Percentiles rank a stretch among this genome's conserved stretches.
phyloP scores from a whole-genome alignment of 1,140 invertebrate species.

The Mycetomoellerius zeteki region DNA sequence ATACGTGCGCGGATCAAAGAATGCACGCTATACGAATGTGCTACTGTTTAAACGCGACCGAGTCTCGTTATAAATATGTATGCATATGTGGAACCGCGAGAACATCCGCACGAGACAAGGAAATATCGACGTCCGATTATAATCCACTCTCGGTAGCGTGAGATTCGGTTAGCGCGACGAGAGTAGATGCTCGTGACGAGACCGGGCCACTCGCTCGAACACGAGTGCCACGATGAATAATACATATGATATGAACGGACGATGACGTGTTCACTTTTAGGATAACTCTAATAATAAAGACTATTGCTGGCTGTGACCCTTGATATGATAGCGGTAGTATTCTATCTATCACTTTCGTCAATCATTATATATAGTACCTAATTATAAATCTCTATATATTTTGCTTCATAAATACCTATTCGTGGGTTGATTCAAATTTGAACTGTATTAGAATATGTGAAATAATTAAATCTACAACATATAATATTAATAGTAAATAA shows the following conservation, averaged over 20 bases:
- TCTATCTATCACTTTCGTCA: neutral
- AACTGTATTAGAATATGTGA: neutral
- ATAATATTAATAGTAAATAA: neutral
- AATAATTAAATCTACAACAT: no score
- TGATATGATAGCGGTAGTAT: neutral
- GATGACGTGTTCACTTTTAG: constrained; percentile 65
- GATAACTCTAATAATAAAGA: constrained; percentile 56
- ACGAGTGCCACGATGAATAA: constrained; percentile 72
- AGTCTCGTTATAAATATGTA: constrained; percentile 76
- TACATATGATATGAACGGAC: constrained; percentile 66
- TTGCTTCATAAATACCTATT: neutral
- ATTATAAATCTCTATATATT: no score
- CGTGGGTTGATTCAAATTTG: neutral
- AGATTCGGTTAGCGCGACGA: constrained; percentile 74
- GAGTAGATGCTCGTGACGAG: constrained; percentile 67
- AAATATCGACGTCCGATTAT: constrained; percentile 78
- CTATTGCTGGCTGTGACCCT: neutral
- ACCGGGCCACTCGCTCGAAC: constrained; percentile 53
- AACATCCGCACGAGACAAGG: constrained; percentile 60
- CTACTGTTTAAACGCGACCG: constrained; percentile 69
- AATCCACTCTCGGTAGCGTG: constrained; percentile 75
- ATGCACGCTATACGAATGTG: constrained; percentile 62
- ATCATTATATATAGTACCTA: no score
- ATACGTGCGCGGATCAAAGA: constrained; percentile 77
- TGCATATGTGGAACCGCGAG: constrained; percentile 26